Evolutionary conservation across 2,797 vertebrate species (phyloP).

Genomic region (Oreortyx pictus): DNA sequence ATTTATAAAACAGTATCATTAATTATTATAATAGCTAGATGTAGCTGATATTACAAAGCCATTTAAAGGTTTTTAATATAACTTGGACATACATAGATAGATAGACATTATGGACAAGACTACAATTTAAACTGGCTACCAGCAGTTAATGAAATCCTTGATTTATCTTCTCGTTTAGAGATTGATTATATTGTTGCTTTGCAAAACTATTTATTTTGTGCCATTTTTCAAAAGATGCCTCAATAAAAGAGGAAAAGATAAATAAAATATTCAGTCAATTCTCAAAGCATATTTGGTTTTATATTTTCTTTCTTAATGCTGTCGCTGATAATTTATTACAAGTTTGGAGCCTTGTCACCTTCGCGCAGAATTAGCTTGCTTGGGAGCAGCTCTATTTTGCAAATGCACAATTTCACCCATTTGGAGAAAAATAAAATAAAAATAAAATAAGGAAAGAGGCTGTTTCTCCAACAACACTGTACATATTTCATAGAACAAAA

Average conservation of each 20-base stretch:
- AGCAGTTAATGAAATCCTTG: conserved; percentile 97
- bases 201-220: conserved; percentile 84
- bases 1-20: conserved; percentile 95
- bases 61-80: conserved; percentile 97
- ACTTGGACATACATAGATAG: conserved; percentile 92
- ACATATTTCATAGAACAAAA: conserved; percentile 70
- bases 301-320: conserved; percentile 78
- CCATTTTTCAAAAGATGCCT: conserved; percentile 81
- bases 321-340: conserved; percentile 71
- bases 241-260: conserved; percentile 75
- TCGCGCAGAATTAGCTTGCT: conserved; percentile 57
- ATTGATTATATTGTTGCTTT: conserved; percentile 97
- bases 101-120: conserved; percentile 93
- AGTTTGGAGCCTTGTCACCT: conserved; percentile 70
- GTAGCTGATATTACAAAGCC: conserved; percentile 91
- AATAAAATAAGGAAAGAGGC: background rate
- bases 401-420: conserved; percentile 47
- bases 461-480: conserved; percentile 21
- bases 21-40: conserved; percentile 98
- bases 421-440: background rate
- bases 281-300: conserved; percentile 76
- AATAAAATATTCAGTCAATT: conserved; percentile 76
- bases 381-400: conserved; percentile 54
- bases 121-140: conserved; percentile 94
- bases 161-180: conserved; percentile 92